A percentile compares a stretch with the other conserved stretches of the same genome.
Conservation (phyloP, 2,113 vertebrate genomes). For the Mesoclemmys tuberculata region DNA sequence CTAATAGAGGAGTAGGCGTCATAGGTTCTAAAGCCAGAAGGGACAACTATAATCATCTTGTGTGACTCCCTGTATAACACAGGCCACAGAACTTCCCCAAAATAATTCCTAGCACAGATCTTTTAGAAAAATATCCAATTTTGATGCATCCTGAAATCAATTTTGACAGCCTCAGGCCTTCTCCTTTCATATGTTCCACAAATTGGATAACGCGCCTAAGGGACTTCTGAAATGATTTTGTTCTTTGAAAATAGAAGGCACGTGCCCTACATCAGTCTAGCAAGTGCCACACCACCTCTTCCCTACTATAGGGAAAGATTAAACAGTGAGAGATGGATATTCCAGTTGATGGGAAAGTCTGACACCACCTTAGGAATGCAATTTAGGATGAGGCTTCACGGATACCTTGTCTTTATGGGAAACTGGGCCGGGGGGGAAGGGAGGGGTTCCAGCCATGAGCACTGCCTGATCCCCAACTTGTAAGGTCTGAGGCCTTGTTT, state of each 20-base stretch:
- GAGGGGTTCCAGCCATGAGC: too few species aligned
- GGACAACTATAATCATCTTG: not conserved
- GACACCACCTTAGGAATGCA: too few species aligned
- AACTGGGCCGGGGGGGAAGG: too few species aligned
- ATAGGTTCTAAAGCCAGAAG: not conserved
- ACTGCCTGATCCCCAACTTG: too few species aligned
- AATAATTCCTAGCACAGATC: not conserved
- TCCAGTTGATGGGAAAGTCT: too few species aligned
- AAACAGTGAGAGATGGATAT: not conserved
- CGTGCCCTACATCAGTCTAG: not conserved
- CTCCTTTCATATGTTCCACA: not conserved
- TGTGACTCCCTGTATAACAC: not conserved
- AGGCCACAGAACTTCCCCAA: not conserved
- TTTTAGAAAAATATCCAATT: not conserved
- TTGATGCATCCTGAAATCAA: not conserved
- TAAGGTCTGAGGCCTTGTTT: too few species aligned
- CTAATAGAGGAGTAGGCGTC: not conserved
- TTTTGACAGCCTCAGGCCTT: not conserved
- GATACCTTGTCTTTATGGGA: too few species aligned
- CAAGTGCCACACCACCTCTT: not conserved
- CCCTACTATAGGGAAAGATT: not conserved
- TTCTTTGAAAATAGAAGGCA: not conserved
- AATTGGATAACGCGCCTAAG: not conserved
- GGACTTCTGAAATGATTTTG: not conserved
- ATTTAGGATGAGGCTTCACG: too few species aligned